Evolutionary conservation across 2,797 vertebrate species (phyloP), one percentile per base, ranked within the genome.

Genomic region (Rhyacichthys aspro): DNA sequence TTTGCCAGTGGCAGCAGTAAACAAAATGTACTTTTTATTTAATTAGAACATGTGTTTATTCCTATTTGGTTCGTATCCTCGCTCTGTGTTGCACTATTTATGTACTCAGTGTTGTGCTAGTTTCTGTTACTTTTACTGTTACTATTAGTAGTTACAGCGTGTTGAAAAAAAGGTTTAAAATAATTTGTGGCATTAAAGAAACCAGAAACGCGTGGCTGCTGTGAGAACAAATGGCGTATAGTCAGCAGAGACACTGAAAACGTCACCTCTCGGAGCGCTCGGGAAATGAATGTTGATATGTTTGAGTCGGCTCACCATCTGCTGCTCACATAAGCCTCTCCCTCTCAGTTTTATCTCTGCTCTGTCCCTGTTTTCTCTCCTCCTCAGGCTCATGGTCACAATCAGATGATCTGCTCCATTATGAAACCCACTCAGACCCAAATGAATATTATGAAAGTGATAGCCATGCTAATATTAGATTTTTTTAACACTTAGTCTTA

Each of bases 221-320:
- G 58, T 49, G 70, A 0, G 10, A 45, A 37, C 19, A 0, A 11
- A 60, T 36, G 16, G 43, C 33, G 47, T 67, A 43, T 49, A 67
- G 32, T 76, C 55, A 41, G 66, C 37, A 18, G 48, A 59, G 67
- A 70, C 60, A 58, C 11, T 18, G 58, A 28, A 65, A 18, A 58
- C 4, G 9, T 71, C 57, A 54, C 18, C 43, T 68, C 63, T 23
- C 36, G 7, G 41, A 66, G 59, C 58, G 69, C 58, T 57, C 55
- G 74, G 43, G 52, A 70, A 76, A 70, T 64, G 7, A 71, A 78
- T 48, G 67, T 57, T 67, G 67, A 75, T 76, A 12, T 53, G 68
- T 67, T 75, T 70, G 64, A 57, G 43, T 81, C 59, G 11, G 0
- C 63, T 76, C 56, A 54, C 81, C 81, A 84, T 87, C 81, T 85